phyloP scores from a whole-genome alignment of 2,888 invertebrate species.

The Hydraecia micacea region DNA sequence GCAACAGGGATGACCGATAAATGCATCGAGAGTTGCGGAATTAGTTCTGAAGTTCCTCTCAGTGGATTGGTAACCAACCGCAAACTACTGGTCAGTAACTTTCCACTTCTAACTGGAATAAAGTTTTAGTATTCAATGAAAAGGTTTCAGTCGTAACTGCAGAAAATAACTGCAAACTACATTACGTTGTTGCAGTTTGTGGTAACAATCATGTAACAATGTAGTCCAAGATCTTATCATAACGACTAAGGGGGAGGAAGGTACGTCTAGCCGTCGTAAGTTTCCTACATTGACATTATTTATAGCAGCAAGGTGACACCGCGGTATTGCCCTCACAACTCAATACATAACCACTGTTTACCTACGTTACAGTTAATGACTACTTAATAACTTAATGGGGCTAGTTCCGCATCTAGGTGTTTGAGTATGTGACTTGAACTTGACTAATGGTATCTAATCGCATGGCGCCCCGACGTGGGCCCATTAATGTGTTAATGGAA shows the following conservation, averaged over 20 bases:
- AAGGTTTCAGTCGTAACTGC: neutral
- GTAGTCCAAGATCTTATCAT: conserved; percentile 27
- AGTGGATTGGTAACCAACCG: conserved; percentile 2
- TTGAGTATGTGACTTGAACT: conserved; percentile 1
- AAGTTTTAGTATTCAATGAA: conserved; percentile 6
- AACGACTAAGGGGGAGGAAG: neutral
- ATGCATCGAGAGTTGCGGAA: conserved; percentile 16
- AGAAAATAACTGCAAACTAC: conserved; percentile 2
- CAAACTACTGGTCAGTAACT: conserved; percentile 15
- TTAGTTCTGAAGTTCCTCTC: conserved; percentile 17
- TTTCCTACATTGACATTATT: conserved; percentile 48
- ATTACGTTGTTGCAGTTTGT: conserved; percentile 22
- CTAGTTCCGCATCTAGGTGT: conserved; percentile 24
- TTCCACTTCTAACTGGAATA: conserved; percentile 23
- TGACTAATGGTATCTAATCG: conserved; percentile 8
- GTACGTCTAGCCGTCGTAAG: conserved; percentile 22
- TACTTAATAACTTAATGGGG: conserved; percentile 21
- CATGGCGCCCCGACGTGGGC: neutral
- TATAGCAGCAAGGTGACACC: conserved; percentile 62
- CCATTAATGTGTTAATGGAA: neutral
- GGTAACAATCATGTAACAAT: too few relatives aligned
- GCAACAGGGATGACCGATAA: conserved; percentile 8
- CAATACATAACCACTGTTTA: conserved; percentile 38
- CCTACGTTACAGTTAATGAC: conserved; percentile 46
- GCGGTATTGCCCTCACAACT: conserved; percentile 46